These are phyloP conservation scores for Acromyrmex echinatior DNA, from an alignment of 1,140 invertebrate genomes.

Conservation along the genomic window DNA sequence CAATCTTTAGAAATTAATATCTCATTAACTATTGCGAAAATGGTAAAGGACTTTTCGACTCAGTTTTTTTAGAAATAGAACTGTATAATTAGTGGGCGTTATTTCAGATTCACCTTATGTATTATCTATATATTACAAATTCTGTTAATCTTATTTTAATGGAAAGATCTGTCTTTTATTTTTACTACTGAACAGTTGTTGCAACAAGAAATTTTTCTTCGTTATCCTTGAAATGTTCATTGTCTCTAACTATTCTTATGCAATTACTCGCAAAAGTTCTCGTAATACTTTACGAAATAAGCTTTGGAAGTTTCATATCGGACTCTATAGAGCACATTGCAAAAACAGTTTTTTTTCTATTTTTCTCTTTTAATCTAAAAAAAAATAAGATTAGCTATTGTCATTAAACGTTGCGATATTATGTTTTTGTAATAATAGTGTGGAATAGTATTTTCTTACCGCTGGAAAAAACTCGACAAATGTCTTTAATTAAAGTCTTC, in stretches of 20 bases:
- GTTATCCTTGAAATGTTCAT: neutral
- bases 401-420: neutral
- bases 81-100: too few species aligned
- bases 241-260: constrained; percentile 13
- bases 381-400: neutral
- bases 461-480: constrained; percentile 19
- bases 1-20: too few species aligned
- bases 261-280: constrained; percentile 12
- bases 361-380: neutral
- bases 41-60: too few species aligned
- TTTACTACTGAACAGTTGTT: too few species aligned
- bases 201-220: constrained; percentile 6
- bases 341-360: constrained; percentile 8
- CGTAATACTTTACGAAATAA: neutral
- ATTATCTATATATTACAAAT: neutral
- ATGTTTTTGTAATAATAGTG: neutral
- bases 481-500: constrained; percentile 38
- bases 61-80: too few species aligned
- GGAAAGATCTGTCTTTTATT: neutral
- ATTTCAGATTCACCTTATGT: too few species aligned
- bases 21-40: too few species aligned
- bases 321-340: neutral
- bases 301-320: constrained; percentile 17
- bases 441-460: constrained; percentile 6
- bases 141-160: neutral